Base-by-base conservation (phyloP, 2,113 vertebrate genomes). In the Tetraodon nigroviridis region DNA sequence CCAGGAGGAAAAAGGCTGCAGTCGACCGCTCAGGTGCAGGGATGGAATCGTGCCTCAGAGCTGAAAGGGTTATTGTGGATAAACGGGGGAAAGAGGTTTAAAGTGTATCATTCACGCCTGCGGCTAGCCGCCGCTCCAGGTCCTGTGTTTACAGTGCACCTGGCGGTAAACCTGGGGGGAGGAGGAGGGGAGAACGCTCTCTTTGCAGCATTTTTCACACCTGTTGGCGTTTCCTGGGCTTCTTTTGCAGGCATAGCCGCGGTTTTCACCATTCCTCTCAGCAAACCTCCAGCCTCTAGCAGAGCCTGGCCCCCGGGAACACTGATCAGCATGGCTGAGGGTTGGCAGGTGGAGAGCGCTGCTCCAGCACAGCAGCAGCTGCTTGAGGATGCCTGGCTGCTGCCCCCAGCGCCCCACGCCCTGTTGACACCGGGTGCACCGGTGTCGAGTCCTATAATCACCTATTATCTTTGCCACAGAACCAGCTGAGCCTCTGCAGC, bases 271-370 rank as follows among this genome's bases (percentile, higher is more conserved):
- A 19, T 54, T 54, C 59, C 56, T 48, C 4, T 48, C 19, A 44
- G 46, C 56, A 40, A 54, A 73, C 75, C 19, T 55, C 20, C 11
- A 64, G 75, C 44, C 10, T 37, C 32, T 37, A 12, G 2, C 11
- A 12, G 32, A 37, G 32, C 32, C 12, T 11, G 21, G 76, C 75
- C 78, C 74, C 61, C 16, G 59, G 82, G 71, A 74, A 80, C 52
- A 45, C 77, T 55, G 53, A 72, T 86, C 87, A 87, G 86, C 84
- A 87, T 75, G 50, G 71, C 6, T 54, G 72, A 71, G 69, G 67
- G 61, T 60, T 68, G 2, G 68, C 78, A 58, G 20, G 69, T 41
- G 47, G 66, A 59, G 80, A 84, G 83, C 85, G 75, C 55, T 65
- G 66, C 48, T 71, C 71, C 53, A 24, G 57, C 13, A 1, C 53